Conservation (phyloP, 2,113 vertebrate species). For the Corythornis vintsioides region DNA sequence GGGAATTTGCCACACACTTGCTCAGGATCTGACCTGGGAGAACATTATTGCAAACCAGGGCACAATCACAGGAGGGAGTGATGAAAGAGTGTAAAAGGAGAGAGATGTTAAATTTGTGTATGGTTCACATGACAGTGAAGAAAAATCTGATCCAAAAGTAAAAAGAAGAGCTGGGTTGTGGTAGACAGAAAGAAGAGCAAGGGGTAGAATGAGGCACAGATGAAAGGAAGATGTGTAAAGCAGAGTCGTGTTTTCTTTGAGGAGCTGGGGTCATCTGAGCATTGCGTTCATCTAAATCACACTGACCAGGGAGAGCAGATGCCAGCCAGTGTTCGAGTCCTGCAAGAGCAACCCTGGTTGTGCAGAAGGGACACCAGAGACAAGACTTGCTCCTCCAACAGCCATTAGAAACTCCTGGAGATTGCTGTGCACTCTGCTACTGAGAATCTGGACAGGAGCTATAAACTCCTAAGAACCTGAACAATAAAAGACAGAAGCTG, state of each 20-base stretch:
- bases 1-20: not conserved
- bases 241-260: not conserved
- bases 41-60: not conserved
- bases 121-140: rapidly evolving
- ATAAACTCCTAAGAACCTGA: not conserved
- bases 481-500: not conserved
- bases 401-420: not conserved
- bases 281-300: not conserved
- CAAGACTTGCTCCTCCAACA: not conserved
- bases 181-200: not conserved
- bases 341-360: not conserved
- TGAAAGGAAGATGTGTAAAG: not conserved
- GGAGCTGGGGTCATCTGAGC: not conserved
- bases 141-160: not conserved
- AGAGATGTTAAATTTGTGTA: not conserved
- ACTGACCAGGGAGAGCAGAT: not conserved
- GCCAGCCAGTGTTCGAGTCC: not conserved
- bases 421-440: not conserved
- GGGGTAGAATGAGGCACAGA: rapidly evolving
- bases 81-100: not conserved
- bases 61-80: not conserved
- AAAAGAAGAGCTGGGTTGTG: not conserved
- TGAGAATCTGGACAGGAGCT: not conserved
- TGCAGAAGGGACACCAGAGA: not conserved
- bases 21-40: not conserved